These are phyloP conservation scores for Gnathonemus echidnorhynchus DNA, from an alignment of 2,113 vertebrate species.

Conservation along the genomic window DNA sequence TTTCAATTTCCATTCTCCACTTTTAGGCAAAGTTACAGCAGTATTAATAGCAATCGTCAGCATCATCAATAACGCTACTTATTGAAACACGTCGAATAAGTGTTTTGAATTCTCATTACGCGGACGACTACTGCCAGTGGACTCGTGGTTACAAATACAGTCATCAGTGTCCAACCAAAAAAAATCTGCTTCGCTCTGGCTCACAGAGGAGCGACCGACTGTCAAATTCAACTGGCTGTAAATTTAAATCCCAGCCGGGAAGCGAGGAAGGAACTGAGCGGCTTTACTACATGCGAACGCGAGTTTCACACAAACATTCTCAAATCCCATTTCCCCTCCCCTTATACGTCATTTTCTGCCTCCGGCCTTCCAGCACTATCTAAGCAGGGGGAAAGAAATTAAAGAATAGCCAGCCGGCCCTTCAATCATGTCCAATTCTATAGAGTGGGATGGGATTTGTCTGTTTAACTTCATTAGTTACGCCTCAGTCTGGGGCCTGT, in stretches of 20 bases:
- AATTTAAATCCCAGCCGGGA: background rate
- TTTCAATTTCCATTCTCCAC: background rate
- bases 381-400: background rate
- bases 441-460: conserved; percentile 57
- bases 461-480: conserved; percentile 67
- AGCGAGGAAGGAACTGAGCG: background rate
- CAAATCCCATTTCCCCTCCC: background rate
- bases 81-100: background rate
- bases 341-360: background rate
- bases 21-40: background rate
- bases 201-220: background rate
- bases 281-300: background rate
- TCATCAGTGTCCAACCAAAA: background rate
- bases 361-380: background rate
- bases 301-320: background rate
- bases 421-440: conserved; percentile 27
- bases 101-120: background rate
- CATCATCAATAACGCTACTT: background rate
- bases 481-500: conserved; percentile 61
- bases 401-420: conserved; percentile 2
- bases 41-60: background rate
- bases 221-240: background rate
- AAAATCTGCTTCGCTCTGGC: background rate
- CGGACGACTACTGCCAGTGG: background rate
- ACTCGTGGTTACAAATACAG: background rate